Evolutionary conservation across 1,140 invertebrate species (phyloP), one percentile per base, ranked within the genome.

Genomic region (Magallana gigas): DNA sequence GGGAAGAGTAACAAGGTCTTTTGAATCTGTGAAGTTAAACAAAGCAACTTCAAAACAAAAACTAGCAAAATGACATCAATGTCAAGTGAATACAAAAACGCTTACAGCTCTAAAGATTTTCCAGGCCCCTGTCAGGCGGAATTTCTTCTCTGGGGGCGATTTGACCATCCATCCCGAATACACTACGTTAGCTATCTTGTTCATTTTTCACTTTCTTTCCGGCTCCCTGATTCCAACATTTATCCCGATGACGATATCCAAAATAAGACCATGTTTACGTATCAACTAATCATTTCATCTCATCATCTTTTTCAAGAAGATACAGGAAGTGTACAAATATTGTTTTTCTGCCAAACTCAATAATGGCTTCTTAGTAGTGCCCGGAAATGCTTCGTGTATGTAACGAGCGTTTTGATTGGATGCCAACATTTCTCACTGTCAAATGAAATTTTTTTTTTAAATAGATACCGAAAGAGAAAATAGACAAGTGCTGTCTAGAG

Each of bases 81-180:
- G 36, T 48, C 36, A 48, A 48, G 36, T 48, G 36, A 48, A 48
- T 80, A 83, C 56, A 64, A 68, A 83, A 60, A 83, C 85, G 92
- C 92, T 92, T 91, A 94, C 93, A 56, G 92, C 90, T 88, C 92
- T 90, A 87, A 94, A 93, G 83, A 94, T 91, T 90, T 92, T 93
- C 91, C 92, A 93, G n/a, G 93, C 88, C 11, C 91, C 90, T 58
- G 90, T 89, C 83, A 93, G 88, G 4, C 85, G 85, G 58, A 85
- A 89, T 89, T 93, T 93, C 83, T 90, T 90, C 81, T 94, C 92
- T n/a, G 93, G 93, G 12, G 93, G 93, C 7, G 93, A 94, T 76
- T 94, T 94, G 11, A 91, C 91, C 92, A 94, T 91, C 92, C 92
- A 94, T 71, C 93, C 93, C 36, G 91, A 92, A 90, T 93, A 91